phyloP scores from a whole-genome alignment of 2,888 invertebrate genomes.

The Ichneumoninae sp. region DNA sequence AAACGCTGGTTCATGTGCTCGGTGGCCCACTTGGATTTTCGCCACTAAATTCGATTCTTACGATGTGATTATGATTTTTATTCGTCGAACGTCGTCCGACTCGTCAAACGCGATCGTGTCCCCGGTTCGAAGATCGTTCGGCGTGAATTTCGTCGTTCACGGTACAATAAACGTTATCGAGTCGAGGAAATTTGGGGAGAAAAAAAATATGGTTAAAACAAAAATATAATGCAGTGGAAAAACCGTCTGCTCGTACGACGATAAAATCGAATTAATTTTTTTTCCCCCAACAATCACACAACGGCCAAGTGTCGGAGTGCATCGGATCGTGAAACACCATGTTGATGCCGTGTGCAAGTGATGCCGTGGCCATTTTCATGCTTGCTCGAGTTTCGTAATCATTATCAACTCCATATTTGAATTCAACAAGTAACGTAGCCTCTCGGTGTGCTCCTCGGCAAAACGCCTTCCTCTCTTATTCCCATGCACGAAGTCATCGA shows the following conservation, averaged over 20 bases:
- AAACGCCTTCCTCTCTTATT: constrained; percentile 7
- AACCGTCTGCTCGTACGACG: constrained; percentile 41
- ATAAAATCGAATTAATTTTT: background rate
- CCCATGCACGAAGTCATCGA: background rate
- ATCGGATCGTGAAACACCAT: constrained; percentile 69
- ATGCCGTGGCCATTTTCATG: constrained; percentile 84
- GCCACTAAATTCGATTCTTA: constrained; percentile 29
- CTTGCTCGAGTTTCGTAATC: constrained; percentile 84
- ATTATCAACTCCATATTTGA: constrained; percentile 84
- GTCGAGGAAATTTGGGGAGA: constrained; percentile 55
- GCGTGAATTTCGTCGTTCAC: constrained; percentile 5
- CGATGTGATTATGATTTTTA: constrained; percentile 16
- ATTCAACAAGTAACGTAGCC: constrained; percentile 80
- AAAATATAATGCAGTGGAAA: constrained; percentile 9
- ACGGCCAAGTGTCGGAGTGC: constrained; percentile 37
- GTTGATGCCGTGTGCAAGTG: constrained; percentile 80
- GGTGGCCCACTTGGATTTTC: constrained; percentile 70
- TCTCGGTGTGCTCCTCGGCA: constrained; percentile 29
- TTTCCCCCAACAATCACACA: background rate
- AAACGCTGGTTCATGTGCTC: constrained; percentile 77
- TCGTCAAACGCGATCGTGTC: background rate
- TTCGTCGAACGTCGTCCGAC: background rate
- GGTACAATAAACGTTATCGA: background rate
- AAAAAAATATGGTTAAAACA: constrained; percentile 59
- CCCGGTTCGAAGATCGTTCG: background rate